Evolutionary conservation across 2,113 vertebrate species (phyloP).

Genomic region (Myrmecophaga tridactyla): DNA sequence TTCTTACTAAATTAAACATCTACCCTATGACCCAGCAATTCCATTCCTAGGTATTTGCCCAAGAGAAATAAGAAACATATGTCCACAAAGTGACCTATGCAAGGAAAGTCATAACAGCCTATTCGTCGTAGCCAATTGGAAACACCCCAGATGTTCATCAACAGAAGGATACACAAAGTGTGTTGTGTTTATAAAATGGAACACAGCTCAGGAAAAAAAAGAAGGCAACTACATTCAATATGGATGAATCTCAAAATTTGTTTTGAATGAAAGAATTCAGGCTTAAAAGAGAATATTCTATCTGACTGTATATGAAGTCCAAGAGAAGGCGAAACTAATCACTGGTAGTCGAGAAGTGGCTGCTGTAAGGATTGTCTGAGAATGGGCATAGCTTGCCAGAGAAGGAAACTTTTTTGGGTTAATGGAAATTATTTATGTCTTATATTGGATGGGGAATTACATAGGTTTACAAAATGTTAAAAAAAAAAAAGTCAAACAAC

Average conservation of each 20-base stretch:
- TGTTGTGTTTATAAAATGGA: not conserved
- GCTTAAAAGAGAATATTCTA: not conserved
- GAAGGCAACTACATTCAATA: not conserved
- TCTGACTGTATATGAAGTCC: not conserved
- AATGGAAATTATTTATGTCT: not conserved
- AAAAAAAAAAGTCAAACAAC: not conserved
- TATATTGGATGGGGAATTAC: not conserved
- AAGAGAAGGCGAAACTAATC: not conserved
- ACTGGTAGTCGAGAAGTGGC: not conserved
- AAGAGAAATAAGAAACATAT: not conserved
- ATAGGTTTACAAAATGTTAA: not conserved
- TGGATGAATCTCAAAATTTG: not conserved
- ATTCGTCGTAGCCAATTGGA: not conserved
- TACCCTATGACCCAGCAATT: not conserved
- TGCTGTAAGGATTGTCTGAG: not conserved
- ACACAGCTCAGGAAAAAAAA: not conserved
- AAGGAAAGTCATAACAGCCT: not conserved
- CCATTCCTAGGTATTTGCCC: not conserved
- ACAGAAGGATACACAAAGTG: not conserved
- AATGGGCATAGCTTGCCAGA: not conserved
- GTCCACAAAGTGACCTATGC: not conserved
- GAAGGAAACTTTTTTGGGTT: not conserved
- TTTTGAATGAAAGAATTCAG: not conserved
- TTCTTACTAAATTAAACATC: not conserved
- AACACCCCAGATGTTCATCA: not conserved